Percentiles rank a stretch among this genome's conserved stretches.
phyloP scores from a whole-genome alignment of 2,113 vertebrate species.

The Dasyprocta punctata region DNA sequence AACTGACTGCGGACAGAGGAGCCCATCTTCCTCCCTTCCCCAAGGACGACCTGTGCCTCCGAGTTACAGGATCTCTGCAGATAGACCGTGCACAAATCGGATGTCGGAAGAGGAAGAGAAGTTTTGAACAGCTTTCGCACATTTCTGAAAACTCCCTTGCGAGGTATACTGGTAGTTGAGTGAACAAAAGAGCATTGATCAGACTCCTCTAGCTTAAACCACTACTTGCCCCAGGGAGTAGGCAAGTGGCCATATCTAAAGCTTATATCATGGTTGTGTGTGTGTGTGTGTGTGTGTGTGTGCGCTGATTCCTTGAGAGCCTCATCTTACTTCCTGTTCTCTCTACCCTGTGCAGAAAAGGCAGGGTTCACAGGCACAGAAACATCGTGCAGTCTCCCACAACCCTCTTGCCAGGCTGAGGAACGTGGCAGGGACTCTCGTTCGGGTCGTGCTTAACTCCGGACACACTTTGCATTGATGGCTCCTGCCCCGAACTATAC shows the following conservation, averaged over 20 bases:
- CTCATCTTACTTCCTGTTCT: constrained; percentile 7
- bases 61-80: not conserved
- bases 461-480: constrained; percentile 82
- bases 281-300: constrained; percentile 37
- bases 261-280: constrained; percentile 66
- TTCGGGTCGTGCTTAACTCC: constrained; percentile 63
- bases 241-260: constrained; percentile 79
- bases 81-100: not conserved
- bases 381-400: constrained; percentile 57
- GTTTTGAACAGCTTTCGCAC: constrained; percentile 71
- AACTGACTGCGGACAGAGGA: not conserved
- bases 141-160: constrained; percentile 66
- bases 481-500: constrained; percentile 74
- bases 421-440: constrained; percentile 72
- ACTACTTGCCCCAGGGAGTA: constrained; percentile 64
- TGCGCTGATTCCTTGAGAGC: constrained; percentile 63
- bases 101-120: constrained; percentile 49
- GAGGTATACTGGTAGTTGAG: constrained; percentile 79
- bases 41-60: not conserved
- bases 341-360: constrained; percentile 75
- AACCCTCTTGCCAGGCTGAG: constrained; percentile 72
- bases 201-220: constrained; percentile 71
- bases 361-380: constrained; percentile 72
- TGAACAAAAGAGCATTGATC: constrained; percentile 64
- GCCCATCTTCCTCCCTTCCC: not conserved